phyloP scores from a whole-genome alignment of 2,888 invertebrate species.

The Philereme transversata region DNA sequence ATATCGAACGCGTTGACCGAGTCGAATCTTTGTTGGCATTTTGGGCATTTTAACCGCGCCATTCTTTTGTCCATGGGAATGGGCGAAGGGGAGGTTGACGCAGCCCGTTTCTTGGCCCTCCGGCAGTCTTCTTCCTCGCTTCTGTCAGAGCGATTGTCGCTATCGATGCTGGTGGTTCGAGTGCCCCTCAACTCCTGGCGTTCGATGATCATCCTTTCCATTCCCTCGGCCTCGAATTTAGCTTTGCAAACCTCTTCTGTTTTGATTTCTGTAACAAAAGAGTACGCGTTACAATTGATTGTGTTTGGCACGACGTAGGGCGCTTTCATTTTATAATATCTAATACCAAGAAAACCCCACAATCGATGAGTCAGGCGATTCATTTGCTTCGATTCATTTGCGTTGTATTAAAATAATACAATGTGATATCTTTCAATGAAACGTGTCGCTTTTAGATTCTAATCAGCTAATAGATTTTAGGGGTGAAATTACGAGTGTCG shows the following conservation, averaged over 20 bases:
- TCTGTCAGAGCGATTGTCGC: constrained; percentile 83
- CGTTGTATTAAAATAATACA: constrained; percentile 68
- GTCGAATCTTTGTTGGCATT: constrained; percentile 89
- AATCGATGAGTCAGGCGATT: constrained; percentile 79
- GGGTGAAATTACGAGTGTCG: constrained; percentile 37
- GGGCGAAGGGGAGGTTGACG: constrained; percentile 67
- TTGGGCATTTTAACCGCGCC: constrained; percentile 85
- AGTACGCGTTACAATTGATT: constrained; percentile 69
- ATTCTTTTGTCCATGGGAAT: constrained; percentile 70
- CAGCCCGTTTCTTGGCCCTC: constrained; percentile 69
- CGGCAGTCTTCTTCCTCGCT: constrained; percentile 76
- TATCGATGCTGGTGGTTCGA: constrained; percentile 78
- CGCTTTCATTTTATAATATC: constrained; percentile 78
- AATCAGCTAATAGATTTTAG: constrained; percentile 70
- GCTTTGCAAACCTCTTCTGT: constrained; percentile 77
- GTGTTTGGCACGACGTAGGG: constrained; percentile 74
- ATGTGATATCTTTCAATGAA: constrained; percentile 54
- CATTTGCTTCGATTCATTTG: constrained; percentile 68
- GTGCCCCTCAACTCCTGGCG: constrained; percentile 61
- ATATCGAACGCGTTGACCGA: constrained; percentile 88
- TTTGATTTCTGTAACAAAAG: constrained; percentile 83
- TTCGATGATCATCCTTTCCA: constrained; percentile 65
- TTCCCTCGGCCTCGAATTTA: constrained; percentile 70
- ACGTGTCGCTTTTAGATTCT: constrained; percentile 38
- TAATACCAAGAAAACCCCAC: constrained; percentile 80